Evolutionary conservation across 1,140 invertebrate genomes (phyloP), one percentile per base, ranked within the genome.

Genomic region (Manduca sexta): DNA sequence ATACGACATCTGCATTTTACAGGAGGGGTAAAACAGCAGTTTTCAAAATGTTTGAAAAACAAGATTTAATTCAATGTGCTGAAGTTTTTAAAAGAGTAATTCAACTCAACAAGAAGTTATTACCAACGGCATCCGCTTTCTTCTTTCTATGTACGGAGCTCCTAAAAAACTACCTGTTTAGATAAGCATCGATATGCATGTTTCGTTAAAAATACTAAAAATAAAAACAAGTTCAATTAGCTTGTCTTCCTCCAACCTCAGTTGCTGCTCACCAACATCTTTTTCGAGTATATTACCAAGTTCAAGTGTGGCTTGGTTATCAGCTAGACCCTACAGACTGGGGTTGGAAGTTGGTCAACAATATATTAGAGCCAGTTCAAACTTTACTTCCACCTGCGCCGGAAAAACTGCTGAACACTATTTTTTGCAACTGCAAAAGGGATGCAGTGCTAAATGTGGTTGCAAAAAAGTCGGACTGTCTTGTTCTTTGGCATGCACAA

Each of bases 1-100:
- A 61, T 48, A 71, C 56, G 33, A 68, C 68, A 62, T 70, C 69
- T 40, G 64, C 61, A 61, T 48, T 69, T 63, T 73, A 34, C 50
- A 70, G 42, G 49, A 72, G 60, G 30, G 67, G 69, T 39, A 72
- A 74, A 72, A 67, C 15, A 53, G 8, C 62, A 55, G 63, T 69
- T 39, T 66, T 74, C 12, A 66, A 74, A 70, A 30, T 71, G 39
- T 71, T 74, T 60, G 58, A 74, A 44, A 68, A 62, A 62, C 42
- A 73, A 49, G 47, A 72, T 64, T 69, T 68, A 61, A 40, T 64
- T 64, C 13, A 60, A 31, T 68, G 58, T 57, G 61, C 66, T 47
- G 53, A 74, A 69, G 64, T 72, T 47, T 74, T 63, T 56, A 60
- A 47, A 45, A 62, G 3, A 64, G 38, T 60, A 58, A 58, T 37